These are phyloP conservation scores for Notodromas monacha DNA, from an alignment of 2,888 invertebrate genomes.

Conservation along the genomic window DNA sequence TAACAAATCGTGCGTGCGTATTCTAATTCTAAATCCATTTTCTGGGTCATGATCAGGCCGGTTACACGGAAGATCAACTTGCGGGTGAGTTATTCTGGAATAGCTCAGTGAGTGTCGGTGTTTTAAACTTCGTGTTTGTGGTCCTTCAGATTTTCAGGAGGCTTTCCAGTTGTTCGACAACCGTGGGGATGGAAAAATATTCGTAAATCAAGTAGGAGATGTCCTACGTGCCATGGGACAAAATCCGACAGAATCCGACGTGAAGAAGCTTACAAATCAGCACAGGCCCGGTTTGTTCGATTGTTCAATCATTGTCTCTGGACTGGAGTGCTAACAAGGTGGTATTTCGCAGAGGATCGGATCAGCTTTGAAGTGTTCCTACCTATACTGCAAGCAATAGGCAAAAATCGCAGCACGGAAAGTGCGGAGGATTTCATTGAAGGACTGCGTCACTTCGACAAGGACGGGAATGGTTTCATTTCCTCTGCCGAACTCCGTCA, in stretches of 20 bases:
- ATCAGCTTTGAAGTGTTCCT: constrained; percentile 95
- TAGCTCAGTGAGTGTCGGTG: too few relatives aligned
- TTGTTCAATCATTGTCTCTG: too few relatives aligned
- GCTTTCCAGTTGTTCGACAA: constrained; percentile 92
- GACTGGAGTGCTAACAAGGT: too few relatives aligned
- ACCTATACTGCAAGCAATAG: constrained; percentile 83
- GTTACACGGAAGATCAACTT: constrained; percentile 62
- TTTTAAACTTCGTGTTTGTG: too few relatives aligned
- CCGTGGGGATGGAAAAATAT: constrained; percentile 89
- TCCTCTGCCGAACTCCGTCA: constrained; percentile 90
- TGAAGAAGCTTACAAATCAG: constrained; percentile 86
- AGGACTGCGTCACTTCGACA: constrained; percentile 89
- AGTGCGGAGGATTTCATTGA: constrained; percentile 95
- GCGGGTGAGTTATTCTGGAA: constrained; percentile 67
- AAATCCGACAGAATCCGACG: constrained; percentile 95
- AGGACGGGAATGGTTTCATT: constrained; percentile 95
- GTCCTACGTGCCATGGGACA: constrained; percentile 82
- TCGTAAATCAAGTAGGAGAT: constrained; percentile 82
- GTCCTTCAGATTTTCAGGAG: constrained; percentile 84
- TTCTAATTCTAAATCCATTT: too few relatives aligned
- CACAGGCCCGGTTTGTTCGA: constrained; percentile 34
- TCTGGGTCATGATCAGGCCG: too few relatives aligned
- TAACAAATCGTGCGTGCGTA: too few relatives aligned
- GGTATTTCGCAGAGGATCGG: constrained; percentile 49
- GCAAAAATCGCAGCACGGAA: constrained; percentile 64